Evolutionary conservation across 2,113 vertebrate genomes (phyloP).

Genomic region (Tenebrosternarchus preto): DNA sequence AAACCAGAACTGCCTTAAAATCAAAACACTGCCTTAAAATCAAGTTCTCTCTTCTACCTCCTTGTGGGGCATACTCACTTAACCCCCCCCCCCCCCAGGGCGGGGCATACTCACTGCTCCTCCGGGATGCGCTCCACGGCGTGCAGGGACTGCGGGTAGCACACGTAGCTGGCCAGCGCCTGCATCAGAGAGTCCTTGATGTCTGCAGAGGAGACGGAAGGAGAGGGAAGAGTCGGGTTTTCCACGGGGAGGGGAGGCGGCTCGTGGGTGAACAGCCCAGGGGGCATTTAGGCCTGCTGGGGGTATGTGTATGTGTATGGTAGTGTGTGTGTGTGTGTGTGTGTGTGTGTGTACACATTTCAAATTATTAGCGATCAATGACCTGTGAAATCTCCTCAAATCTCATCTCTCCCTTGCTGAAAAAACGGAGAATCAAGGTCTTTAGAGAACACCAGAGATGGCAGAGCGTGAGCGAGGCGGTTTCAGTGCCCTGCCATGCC

Average conservation of each 20-base stretch:
- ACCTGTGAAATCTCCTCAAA: constrained; percentile 1
- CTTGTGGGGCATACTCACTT: constrained; percentile 82
- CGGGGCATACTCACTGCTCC: constrained; percentile 90
- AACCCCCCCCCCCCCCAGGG: too few species aligned
- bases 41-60: too few species aligned
- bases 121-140: constrained; percentile 94
- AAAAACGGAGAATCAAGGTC: background rate
- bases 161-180: constrained; percentile 95
- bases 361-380: constrained; percentile 11
- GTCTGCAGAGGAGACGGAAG: constrained; percentile 72
- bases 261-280: too few species aligned
- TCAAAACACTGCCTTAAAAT: too few species aligned
- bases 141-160: constrained; percentile 94
- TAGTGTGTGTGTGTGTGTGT: background rate
- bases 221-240: background rate
- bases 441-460: constrained; percentile 20
- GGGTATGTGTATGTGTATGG: background rate
- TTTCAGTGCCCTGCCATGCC: background rate
- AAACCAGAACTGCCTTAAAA: too few species aligned
- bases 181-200: constrained; percentile 99
- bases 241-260: too few species aligned
- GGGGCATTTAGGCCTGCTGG: background rate
- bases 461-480: background rate
- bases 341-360: background rate
- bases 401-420: constrained; percentile 5